Conservation (phyloP, 2,888 invertebrate genomes). For the Meliscaeva auricollis region DNA sequence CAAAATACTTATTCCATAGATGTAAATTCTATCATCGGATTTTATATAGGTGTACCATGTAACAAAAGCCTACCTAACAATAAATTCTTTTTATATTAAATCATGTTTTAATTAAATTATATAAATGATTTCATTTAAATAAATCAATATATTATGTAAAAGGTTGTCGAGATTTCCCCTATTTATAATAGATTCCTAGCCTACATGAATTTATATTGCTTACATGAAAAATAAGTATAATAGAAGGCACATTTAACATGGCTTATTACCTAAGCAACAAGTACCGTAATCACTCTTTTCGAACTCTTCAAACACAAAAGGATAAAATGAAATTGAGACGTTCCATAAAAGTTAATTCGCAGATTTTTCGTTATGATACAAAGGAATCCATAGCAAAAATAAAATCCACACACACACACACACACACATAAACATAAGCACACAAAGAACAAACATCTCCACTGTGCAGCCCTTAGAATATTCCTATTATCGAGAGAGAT, state of each 20-base stretch:
- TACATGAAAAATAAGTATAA: background rate
- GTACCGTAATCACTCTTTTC: slow-evolving; percentile 34
- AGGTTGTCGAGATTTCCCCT: too few species aligned
- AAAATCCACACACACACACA: background rate
- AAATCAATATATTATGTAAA: too few species aligned
- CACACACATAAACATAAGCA: background rate
- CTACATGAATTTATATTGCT: too few species aligned
- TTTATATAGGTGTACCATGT: too few species aligned
- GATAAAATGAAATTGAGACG: slow-evolving; percentile 63
- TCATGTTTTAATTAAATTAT: too few species aligned
- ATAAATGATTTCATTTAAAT: too few species aligned
- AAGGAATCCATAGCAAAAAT: background rate
- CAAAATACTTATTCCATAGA: too few species aligned
- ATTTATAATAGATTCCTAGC: too few species aligned
- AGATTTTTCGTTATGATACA: slow-evolving; percentile 51
- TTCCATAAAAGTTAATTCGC: slow-evolving; percentile 64
- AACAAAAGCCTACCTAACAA: too few species aligned
- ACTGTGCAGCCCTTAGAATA: background rate
- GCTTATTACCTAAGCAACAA: slow-evolving; percentile 53
- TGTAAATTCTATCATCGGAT: too few species aligned
- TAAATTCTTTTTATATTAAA: too few species aligned
- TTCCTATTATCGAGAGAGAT: slow-evolving; percentile 42
- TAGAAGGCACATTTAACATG: slow-evolving; percentile 1
- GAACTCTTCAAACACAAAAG: slow-evolving; percentile 38
- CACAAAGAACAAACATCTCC: slow-evolving; percentile 29